Base-by-base conservation (phyloP, 2,797 vertebrate species). In the Rachycentron canadum region DNA sequence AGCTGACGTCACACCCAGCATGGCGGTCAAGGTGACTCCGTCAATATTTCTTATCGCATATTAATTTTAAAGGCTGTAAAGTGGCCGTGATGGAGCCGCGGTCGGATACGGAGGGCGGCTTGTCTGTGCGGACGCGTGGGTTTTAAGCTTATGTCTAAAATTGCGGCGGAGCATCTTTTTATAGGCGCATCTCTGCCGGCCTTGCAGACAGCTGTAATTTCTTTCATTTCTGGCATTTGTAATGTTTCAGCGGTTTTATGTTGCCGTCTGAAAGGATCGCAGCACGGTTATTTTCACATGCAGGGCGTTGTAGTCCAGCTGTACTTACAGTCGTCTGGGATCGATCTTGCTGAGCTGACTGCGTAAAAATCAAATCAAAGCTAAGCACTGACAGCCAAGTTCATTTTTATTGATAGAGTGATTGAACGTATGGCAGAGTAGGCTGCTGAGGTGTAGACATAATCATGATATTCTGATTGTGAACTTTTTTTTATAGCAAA, bases 21-120 rank as follows among this genome's bases (percentile, higher is more conserved):
- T 99, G 97, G 97, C 97, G 96, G 96, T 97, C 97, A 98, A 98
- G 97, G 97, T 99, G 97, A 99, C 97, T 98, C 95, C 94, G 94
- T 94, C 89, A 90, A 93, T 90, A 93, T 88, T 92, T 88, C 92
- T 93, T 88, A 83, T 82, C 83, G 81, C 70, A 90, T 83, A 86
- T 88, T 79, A 28, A 63, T 90, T 86, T 72, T 66, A 73, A 82
- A 81, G n/a, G 63, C 76, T 36, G 73, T 62, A 62, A 72, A 76
- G 72, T 68, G 73, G 53, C 59, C 57, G 69, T 6, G 58, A 38
- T 50, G 43, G 84, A 73, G 38, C 74, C 65, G 66, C 61, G 38
- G 49, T 59, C 32, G 71, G 84, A 72, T 50, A 11, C 73, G 68
- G 78, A 67, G 77, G 81, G 62, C 61, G 34, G 75, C 57, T 72